Percentiles rank a stretch among this genome's conserved stretches.
phyloP scores from a whole-genome alignment of 2,113 vertebrate species.

The Puffinus mauretanicus region DNA sequence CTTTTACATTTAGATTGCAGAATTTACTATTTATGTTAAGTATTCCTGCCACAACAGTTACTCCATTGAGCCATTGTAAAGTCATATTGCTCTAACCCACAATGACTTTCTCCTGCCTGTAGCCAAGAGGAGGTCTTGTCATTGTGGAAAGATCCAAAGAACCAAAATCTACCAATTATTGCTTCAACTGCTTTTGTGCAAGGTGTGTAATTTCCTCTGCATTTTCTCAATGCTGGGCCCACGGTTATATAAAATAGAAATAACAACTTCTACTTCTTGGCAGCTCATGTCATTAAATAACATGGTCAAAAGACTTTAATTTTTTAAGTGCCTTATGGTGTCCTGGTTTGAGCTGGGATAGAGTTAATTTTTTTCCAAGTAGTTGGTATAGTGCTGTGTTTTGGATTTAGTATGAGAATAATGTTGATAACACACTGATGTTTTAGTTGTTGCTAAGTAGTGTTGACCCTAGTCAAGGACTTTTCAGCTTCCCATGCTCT shows the following conservation, averaged over 20 bases:
- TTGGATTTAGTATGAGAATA: too few relatives aligned
- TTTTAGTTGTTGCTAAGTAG: too few relatives aligned
- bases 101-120: background rate
- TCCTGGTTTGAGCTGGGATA: too few relatives aligned
- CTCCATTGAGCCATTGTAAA: background rate
- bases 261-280: background rate
- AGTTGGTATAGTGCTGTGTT: too few relatives aligned
- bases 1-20: background rate
- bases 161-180: background rate
- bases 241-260: background rate
- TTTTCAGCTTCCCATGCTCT: too few relatives aligned
- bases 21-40: background rate
- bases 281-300: background rate
- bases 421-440: too few relatives aligned
- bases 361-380: too few relatives aligned
- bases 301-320: background rate
- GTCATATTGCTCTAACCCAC: background rate
- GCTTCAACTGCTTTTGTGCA: background rate
- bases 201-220: background rate
- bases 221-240: background rate
- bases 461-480: too few relatives aligned
- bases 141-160: background rate
- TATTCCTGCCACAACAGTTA: background rate
- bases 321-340: background rate
- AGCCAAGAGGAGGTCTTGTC: background rate